A percentile compares a stretch with the other conserved stretches of the same genome.
These are phyloP conservation scores for Athalia rosae DNA, from an alignment of 2,888 invertebrate genomes.

Conservation along the genomic window DNA sequence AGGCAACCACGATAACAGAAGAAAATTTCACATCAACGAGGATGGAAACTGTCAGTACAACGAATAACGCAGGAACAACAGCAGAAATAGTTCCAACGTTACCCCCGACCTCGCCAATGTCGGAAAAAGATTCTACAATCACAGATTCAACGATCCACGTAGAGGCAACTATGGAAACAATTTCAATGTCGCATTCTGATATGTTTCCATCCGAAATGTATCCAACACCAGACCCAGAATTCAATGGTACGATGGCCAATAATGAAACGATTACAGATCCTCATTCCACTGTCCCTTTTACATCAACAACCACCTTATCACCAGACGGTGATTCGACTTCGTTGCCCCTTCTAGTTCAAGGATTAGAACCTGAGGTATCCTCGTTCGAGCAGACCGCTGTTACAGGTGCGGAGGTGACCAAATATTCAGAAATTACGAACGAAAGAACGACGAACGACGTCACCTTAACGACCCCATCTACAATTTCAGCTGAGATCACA, in stretches of 20 bases:
- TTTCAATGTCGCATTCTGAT: not conserved
- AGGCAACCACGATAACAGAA: not conserved
- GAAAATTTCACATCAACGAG: not conserved
- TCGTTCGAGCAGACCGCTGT: too few species aligned
- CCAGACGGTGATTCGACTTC: too few species aligned
- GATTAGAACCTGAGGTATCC: too few species aligned
- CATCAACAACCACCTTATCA: too few species aligned
- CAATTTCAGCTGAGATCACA: slow-evolving; percentile 7
- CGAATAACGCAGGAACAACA: not conserved
- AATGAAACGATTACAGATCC: not conserved
- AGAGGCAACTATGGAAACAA: not conserved
- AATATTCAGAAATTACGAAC: not conserved
- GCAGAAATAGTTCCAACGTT: not conserved
- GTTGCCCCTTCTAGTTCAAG: too few species aligned
- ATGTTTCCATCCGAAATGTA: not conserved
- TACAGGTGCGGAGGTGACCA: too few species aligned
- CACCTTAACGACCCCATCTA: not conserved
- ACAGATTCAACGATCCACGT: not conserved
- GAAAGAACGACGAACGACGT: not conserved
- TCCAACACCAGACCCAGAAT: too few species aligned
- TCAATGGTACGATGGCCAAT: too few species aligned
- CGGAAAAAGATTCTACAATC: not conserved
- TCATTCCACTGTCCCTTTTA: not conserved
- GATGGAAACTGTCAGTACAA: not conserved
- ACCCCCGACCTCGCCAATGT: not conserved